phyloP scores from a whole-genome alignment of 1,140 invertebrate genomes.

The Sycobia sp. region DNA sequence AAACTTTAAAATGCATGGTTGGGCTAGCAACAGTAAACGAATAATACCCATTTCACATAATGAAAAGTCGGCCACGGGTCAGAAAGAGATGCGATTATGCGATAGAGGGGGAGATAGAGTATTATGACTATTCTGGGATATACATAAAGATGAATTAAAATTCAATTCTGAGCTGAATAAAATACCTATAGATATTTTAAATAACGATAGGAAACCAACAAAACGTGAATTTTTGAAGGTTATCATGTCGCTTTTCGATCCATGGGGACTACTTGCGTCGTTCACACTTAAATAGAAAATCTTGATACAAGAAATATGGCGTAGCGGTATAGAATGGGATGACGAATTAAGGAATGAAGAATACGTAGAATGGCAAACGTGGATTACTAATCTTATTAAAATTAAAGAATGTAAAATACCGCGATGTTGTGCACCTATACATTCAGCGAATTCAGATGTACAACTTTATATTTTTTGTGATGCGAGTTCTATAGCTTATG shows the following conservation, averaged over 20 bases:
- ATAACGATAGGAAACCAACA: neutral
- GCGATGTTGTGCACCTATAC: too few relatives aligned
- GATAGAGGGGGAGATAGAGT: neutral
- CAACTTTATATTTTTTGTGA: too few relatives aligned
- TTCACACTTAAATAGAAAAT: conserved; percentile 34
- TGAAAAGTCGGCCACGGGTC: too few relatives aligned
- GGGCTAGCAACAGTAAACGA: neutral
- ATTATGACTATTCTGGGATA: neutral
- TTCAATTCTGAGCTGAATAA: neutral
- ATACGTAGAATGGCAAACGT: too few relatives aligned
- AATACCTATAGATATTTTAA: neutral
- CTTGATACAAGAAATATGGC: conserved; percentile 37
- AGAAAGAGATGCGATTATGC: neutral
- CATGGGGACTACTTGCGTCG: conserved; percentile 37
- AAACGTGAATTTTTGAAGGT: conserved; percentile 27
- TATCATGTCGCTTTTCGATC: conserved; percentile 43
- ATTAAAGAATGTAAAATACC: neutral
- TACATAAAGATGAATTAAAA: neutral
- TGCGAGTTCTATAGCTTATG: too few relatives aligned
- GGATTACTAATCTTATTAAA: too few relatives aligned
- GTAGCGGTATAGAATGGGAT: conserved; percentile 38
- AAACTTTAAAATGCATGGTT: conserved; percentile 3
- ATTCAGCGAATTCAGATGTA: too few relatives aligned
- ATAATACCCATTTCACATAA: neutral
- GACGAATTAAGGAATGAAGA: neutral